These are phyloP conservation scores for Notothenia rossii DNA, from an alignment of 2,113 vertebrate genomes.

Conservation along the genomic window DNA sequence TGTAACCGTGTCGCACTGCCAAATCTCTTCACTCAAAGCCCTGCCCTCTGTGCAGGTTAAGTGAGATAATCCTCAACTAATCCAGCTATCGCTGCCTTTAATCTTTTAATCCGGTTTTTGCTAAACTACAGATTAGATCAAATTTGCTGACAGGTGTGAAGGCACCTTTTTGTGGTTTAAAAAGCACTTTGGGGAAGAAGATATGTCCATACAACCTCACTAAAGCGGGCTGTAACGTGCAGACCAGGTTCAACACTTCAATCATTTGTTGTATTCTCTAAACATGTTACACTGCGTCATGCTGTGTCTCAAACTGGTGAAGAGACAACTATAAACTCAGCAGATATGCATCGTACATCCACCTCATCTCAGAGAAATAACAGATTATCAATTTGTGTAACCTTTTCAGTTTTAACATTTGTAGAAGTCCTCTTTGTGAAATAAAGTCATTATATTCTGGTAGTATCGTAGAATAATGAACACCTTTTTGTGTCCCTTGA, in stretches of 20 bases:
- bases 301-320: background rate
- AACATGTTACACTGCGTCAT: background rate
- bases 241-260: background rate
- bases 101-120: constrained; percentile 69
- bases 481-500: background rate
- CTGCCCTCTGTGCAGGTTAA: constrained; percentile 46
- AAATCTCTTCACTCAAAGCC: constrained; percentile 44
- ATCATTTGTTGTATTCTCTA: background rate
- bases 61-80: constrained; percentile 67
- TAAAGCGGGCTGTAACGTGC: background rate
- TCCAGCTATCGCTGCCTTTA: constrained; percentile 60
- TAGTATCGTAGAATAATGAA: background rate
- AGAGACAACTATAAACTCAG: constrained; percentile 1
- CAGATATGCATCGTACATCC: background rate
- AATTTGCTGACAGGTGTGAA: constrained; percentile 50
- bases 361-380: background rate
- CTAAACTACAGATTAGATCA: constrained; percentile 53
- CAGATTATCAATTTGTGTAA: background rate
- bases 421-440: constrained; percentile 7
- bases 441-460: background rate
- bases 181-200: constrained; percentile 26
- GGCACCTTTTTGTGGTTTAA: constrained; percentile 29
- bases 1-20: constrained; percentile 12
- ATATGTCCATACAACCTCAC: constrained; percentile 4
- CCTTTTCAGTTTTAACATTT: background rate